Base-by-base conservation (phyloP, 2,797 vertebrate genomes). In the Amazona finschi region DNA sequence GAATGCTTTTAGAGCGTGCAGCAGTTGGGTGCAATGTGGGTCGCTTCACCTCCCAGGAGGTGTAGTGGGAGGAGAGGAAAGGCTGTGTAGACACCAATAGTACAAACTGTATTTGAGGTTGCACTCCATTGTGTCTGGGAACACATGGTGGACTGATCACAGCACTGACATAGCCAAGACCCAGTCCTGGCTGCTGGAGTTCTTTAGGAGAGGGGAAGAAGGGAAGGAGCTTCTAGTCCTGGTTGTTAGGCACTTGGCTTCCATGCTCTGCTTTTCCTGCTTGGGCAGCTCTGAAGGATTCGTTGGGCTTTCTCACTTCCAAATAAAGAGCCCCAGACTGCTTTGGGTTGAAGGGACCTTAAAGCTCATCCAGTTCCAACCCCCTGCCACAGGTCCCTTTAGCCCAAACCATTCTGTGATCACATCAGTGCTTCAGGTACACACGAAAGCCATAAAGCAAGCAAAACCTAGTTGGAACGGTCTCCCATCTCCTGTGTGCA, bases 401-500 rank as follows among this genome's bases (percentile, higher is more conserved):
- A 58, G 15, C n/a, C 55, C 22, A 58, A 25, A 25, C 55, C 22
- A 4, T 7, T 36, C 55, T 57, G 21, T 11, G n/a, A 24, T 58
- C 55, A 25, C 18, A 24, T 47, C 39, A 9, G n/a, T 9, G 46
- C n/a, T 85, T 31, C n/a, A 27, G 38, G 7, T n/a, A 11, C 5
- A 1, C 9, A 2, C 1, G 25, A 28, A 52, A 50, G 60, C 31
- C 1, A 3, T 18, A 28, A 55, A 18, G 43, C 31, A 31, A 53
- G 39, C 12, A 41, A 50, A 53, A 27, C 47, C 4, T 15, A 12
- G 11, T 3, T n/a, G n/a, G 43, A 58, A 12, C 43, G 15, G 43
- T 3, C 30, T 44, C 39, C 17, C 6, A 6, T 41, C 28, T 66
- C 39, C 81, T 14, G 3, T 6, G 0, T 5, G 41, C 0, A 0